Evolutionary conservation across 2,888 invertebrate genomes (phyloP).

Genomic region (Strigamia transsilvanica): DNA sequence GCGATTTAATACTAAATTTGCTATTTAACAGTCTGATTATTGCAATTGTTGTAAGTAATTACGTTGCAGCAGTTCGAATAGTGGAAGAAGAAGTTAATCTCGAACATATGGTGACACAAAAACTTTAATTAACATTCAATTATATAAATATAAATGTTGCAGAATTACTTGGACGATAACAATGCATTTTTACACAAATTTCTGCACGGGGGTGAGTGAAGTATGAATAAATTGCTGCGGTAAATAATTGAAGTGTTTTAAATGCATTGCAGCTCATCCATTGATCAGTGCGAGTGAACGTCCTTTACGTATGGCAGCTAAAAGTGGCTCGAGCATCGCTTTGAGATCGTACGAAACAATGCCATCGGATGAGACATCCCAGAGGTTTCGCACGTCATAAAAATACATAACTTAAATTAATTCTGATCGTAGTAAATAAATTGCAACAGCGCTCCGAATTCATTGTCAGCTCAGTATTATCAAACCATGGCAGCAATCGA

Average conservation of each 20-base stretch:
- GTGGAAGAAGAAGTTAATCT: constrained; percentile 27
- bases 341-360: background rate
- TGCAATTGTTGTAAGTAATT: constrained; percentile 21
- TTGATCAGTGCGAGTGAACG: background rate
- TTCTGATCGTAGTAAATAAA: background rate
- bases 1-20: background rate
- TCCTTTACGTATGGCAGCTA: background rate
- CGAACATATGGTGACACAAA: background rate
- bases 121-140: background rate
- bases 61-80: background rate
- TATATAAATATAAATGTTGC: background rate
- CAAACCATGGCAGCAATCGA: background rate
- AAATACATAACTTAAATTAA: background rate
- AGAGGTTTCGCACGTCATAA: background rate
- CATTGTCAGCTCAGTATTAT: background rate
- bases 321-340: constrained; percentile 5
- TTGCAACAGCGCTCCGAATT: background rate
- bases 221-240: background rate
- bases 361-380: background rate
- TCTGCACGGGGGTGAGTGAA: background rate
- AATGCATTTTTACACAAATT: constrained; percentile 2
- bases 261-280: background rate
- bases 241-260: background rate
- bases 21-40: background rate
- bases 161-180: background rate